A percentile compares a stretch with the other conserved stretches of the same genome.
phyloP scores from a whole-genome alignment of 2,113 vertebrate species.

The Forbesichthys agassizii region DNA sequence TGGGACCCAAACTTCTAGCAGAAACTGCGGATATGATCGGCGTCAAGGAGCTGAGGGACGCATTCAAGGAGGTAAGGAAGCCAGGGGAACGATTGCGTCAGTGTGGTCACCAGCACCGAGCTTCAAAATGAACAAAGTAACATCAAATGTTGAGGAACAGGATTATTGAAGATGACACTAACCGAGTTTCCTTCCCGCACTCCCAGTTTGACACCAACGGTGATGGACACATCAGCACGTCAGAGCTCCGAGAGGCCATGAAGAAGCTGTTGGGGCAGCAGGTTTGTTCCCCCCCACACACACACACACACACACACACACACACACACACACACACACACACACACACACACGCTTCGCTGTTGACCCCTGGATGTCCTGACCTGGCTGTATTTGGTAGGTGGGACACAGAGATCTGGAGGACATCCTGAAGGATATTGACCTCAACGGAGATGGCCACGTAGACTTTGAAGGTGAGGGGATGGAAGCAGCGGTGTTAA shows the following conservation, averaged over 20 bases:
- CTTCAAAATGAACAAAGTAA: too few relatives aligned
- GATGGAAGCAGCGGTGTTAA: neutral
- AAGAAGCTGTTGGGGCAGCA: slow-evolving; percentile 96
- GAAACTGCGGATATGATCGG: slow-evolving; percentile 99
- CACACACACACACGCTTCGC: neutral
- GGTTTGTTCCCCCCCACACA: slow-evolving; percentile 57
- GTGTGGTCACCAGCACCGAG: neutral
- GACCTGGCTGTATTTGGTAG: slow-evolving; percentile 58
- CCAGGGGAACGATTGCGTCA: neutral
- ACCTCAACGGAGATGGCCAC: slow-evolving; percentile 94
- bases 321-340: neutral
- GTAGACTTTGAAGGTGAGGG: slow-evolving; percentile 96
- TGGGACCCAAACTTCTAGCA: slow-evolving; percentile 97
- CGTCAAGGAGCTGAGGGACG: slow-evolving; percentile 94
- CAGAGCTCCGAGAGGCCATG: slow-evolving; percentile 95
- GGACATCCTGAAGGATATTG: slow-evolving; percentile 94
- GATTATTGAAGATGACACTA: too few relatives aligned
- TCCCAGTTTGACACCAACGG: slow-evolving; percentile 95
- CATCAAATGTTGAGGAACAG: too few relatives aligned
- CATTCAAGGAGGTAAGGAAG: slow-evolving; percentile 92
- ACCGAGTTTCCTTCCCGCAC: neutral
- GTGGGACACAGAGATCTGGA: slow-evolving; percentile 95
- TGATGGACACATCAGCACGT: slow-evolving; percentile 94
- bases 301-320: too few relatives aligned
- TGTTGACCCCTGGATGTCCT: slow-evolving; percentile 15